These are phyloP conservation scores for Melieria omissa DNA, from an alignment of 2,888 invertebrate genomes.

Conservation along the genomic window DNA sequence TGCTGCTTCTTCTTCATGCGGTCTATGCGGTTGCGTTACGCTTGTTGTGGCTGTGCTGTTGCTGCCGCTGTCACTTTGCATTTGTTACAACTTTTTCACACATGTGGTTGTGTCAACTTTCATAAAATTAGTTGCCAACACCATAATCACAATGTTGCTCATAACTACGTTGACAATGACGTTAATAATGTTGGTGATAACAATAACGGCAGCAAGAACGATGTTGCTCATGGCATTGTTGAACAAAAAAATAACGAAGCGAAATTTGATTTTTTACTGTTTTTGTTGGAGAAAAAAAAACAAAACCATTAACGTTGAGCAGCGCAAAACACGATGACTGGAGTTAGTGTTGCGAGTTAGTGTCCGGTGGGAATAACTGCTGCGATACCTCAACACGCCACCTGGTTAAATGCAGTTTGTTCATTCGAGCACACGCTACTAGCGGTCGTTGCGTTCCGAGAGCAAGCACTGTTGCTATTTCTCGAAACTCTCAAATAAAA, in stretches of 20 bases:
- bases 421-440: no score
- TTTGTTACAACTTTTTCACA: conserved; percentile 37
- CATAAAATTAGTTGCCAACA: conserved; percentile 57
- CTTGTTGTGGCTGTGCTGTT: conserved; percentile 1
- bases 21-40: conserved; percentile 47
- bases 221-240: not conserved
- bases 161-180: conserved; percentile 1
- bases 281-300: not conserved
- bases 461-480: no score
- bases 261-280: not conserved
- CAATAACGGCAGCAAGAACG: not conserved
- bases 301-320: not conserved
- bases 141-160: not conserved
- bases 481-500: no score
- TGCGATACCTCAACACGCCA: no score
- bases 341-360: no score
- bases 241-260: not conserved
- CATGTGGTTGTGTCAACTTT: conserved; percentile 63
- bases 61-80: conserved; percentile 8
- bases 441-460: no score
- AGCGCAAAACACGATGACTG: no score
- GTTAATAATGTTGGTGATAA: conserved; percentile 5
- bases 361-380: no score
- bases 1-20: not conserved
- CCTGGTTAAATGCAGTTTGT: no score